Base-by-base conservation (phyloP, 2,113 vertebrate genomes). In the Sander vitreus region DNA sequence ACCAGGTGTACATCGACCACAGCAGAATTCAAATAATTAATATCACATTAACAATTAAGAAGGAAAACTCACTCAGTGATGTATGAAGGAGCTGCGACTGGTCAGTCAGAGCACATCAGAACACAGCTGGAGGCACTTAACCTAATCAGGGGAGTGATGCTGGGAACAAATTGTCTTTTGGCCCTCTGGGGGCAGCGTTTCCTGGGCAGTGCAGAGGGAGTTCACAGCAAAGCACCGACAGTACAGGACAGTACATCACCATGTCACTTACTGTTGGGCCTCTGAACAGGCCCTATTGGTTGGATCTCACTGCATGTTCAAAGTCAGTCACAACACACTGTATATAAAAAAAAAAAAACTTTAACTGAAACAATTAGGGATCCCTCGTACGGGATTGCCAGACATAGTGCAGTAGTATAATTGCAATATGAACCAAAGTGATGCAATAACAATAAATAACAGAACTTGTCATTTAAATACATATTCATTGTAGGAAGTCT, bases 121-220 rank as follows among this genome's bases (percentile, higher is more conserved):
- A 62, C 72, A 55, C 73, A 73, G 55, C 78, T 51, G 4, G 7
- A 73, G 27, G 58, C 55, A 78, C 47, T 63, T 33, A 1, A n/a
- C 54, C 50, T 60, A 14, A 43, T 48, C 25, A 66, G 53, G 0
- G 58, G 67, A 30, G 51, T 18, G 16, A n/a, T 13, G 16, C 1
- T 51, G 65, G 50, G 65, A 12, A 3, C 19, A 39, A 50, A 43
- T 5, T 4, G 43, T 51, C 1, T 43, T 21, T 54, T 43, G 33
- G n/a, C 18, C 73, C 7, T 25, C 33, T 16, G 39, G 39, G 51
- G 12, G 62, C 51, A 57, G 53, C 4, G 18, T 39, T 39, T 21
- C 33, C 18, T 4, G n/a, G 47, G 72, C 59, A 43, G 9, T 2
- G 9, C 39, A 43, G 39, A 43, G 39, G 39, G 9, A 11, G 39